These are phyloP conservation scores for Antitype chi DNA, from an alignment of 2,888 invertebrate genomes.

Conservation along the genomic window DNA sequence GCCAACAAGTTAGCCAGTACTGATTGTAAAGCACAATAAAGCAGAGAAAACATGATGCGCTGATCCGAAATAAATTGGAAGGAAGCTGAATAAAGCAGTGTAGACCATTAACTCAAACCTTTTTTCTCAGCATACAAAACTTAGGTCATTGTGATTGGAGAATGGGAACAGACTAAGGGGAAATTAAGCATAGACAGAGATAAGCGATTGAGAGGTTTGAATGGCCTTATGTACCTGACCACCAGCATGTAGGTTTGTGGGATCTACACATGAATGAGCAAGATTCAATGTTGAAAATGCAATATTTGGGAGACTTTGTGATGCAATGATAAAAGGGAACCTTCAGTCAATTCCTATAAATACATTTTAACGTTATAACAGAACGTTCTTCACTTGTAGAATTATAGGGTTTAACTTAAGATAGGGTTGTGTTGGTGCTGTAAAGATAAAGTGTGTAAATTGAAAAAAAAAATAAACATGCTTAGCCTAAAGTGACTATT, in stretches of 20 bases:
- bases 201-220: not conserved
- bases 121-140: not conserved
- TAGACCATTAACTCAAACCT: not conserved
- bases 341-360: not conserved
- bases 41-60: not conserved
- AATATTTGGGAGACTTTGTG: not conserved
- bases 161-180: not conserved
- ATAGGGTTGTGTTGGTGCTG: not conserved
- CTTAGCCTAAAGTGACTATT: not conserved
- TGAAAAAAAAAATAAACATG: not conserved
- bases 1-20: not conserved
- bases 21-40: not conserved
- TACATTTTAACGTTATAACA: not conserved
- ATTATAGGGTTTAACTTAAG: not conserved
- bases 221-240: too few species aligned
- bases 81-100: not conserved
- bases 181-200: not conserved
- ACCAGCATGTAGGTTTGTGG: not conserved
- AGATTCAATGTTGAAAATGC: not conserved
- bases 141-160: not conserved
- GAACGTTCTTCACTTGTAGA: not conserved
- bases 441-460: not conserved
- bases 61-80: not conserved
- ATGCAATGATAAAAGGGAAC: not conserved
- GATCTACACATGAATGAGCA: not conserved